Evolutionary conservation across 2,113 vertebrate species (phyloP), one percentile per base, ranked within the genome.

Genomic region (Brachyhypopomus occidentalis): DNA sequence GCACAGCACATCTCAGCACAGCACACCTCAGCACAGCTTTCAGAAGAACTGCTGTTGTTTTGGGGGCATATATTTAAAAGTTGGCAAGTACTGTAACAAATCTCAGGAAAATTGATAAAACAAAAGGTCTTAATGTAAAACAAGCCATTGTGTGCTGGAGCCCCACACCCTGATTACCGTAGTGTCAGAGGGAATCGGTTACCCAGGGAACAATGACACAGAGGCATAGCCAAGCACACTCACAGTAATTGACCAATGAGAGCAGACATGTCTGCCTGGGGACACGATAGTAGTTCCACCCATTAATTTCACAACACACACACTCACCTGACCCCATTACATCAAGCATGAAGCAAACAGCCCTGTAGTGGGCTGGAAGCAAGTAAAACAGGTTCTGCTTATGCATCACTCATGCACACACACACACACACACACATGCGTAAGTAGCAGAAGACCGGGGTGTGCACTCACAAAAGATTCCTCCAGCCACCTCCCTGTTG

Each of bases 311-410:
- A 66, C 71, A 64, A 66, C 63, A 27, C 20, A 63, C 14, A 14
- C 36, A 70, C 58, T 55, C 64, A 56, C 56, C 75, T 71, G 76
- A 83, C 79, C 74, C 70, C 19, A 36, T 78, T 79, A 82, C 52
- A 64, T 74, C 20, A 66, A 75, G 63, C 60, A 59, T 67, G n/a
- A 79, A 72, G 66, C 78, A 55, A 75, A 38, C 34, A 74, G 27
- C 25, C 3, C 12, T 67, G 27, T 59, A 59, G 74, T 48, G 22
- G 56, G 36, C 71, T 58, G 41, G 59, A 14, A 86, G 80, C 80
- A 22, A 82, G 85, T 79, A 64, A 78, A 83, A 84, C 85, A 41
- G 80, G 79, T 82, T 45, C 23, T 17, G 5, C 30, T 63, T 4
- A 76, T 63, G 74, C 79, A 66, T 69, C 48, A 58, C 22, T 69